phyloP scores from a whole-genome alignment of 1,140 invertebrate species.

The Habropoda laboriosa region DNA sequence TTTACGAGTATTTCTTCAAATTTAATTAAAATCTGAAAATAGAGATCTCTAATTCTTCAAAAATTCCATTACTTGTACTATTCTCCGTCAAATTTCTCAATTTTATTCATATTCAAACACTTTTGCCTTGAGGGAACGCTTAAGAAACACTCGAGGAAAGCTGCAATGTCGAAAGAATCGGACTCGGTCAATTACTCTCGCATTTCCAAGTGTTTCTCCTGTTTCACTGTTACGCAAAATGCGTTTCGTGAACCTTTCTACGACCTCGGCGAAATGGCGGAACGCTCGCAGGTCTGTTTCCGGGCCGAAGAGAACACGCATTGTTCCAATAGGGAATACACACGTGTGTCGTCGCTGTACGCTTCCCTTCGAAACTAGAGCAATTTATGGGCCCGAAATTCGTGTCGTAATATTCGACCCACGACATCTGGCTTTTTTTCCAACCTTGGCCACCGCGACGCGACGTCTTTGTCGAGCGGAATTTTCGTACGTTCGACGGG shows the following conservation, averaged over 20 bases:
- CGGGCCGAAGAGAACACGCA: slow-evolving; percentile 66
- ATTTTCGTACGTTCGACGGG: slow-evolving; percentile 28
- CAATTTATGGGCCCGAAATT: slow-evolving; percentile 77
- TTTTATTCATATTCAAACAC: too few relatives aligned
- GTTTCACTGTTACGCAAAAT: slow-evolving; percentile 30
- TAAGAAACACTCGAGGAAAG: background rate
- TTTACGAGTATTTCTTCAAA: too few relatives aligned
- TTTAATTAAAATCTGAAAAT: too few relatives aligned
- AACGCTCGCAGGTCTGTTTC: slow-evolving; percentile 3
- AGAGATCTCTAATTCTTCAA: too few relatives aligned
- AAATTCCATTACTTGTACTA: too few relatives aligned
- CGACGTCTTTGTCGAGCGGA: background rate
- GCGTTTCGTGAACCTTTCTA: background rate
- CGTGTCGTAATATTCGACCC: slow-evolving; percentile 70
- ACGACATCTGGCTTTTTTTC: slow-evolving; percentile 57
- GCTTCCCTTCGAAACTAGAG: slow-evolving; percentile 77
- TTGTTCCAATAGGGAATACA: slow-evolving; percentile 57
- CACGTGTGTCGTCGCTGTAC: slow-evolving; percentile 69
- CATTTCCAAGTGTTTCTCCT: background rate
- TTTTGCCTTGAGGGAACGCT: background rate
- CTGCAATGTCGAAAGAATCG: too few relatives aligned
- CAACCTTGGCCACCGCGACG: background rate
- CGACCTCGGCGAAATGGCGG: background rate
- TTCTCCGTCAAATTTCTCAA: too few relatives aligned
- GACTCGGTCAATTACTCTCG: background rate